A percentile compares a stretch with the other conserved stretches of the same genome.
Conservation (phyloP, 1,140 invertebrate species). For the Melanaphis sacchari region DNA sequence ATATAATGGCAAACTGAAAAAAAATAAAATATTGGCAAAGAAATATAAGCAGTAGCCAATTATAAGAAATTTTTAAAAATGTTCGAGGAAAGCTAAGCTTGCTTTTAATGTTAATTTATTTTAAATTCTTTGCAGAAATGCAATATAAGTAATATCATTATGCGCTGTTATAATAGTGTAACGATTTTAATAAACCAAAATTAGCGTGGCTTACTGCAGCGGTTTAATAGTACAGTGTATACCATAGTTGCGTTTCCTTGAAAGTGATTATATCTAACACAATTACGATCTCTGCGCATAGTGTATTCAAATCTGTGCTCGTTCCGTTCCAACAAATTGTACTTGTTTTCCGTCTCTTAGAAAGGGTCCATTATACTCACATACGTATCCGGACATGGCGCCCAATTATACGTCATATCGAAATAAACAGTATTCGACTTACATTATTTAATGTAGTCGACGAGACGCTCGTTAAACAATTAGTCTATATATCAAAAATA, state of each 20-base stretch:
- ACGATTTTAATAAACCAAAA: neutral
- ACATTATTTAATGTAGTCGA: neutral
- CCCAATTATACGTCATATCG: neutral
- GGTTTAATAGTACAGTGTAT: neutral
- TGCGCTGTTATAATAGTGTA: neutral
- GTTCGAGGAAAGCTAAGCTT: neutral
- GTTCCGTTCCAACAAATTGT: neutral
- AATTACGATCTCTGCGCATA: neutral
- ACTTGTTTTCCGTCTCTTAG: neutral
- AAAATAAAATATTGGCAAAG: neutral
- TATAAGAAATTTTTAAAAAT: neutral
- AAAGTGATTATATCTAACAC: slow-evolving; percentile 16
- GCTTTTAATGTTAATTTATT: neutral
- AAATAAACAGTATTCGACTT: neutral
- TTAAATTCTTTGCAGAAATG: neutral
- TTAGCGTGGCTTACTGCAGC: neutral
- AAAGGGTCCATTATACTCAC: neutral
- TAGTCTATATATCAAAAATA: neutral
- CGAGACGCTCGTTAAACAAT: neutral
- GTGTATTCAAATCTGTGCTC: neutral
- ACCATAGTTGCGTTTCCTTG: neutral
- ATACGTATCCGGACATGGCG: neutral
- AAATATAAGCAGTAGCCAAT: neutral
- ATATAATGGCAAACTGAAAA: neutral
- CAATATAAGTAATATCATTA: neutral